Conservation (phyloP, 2,797 vertebrate species). For the Ciconia nigra region DNA sequence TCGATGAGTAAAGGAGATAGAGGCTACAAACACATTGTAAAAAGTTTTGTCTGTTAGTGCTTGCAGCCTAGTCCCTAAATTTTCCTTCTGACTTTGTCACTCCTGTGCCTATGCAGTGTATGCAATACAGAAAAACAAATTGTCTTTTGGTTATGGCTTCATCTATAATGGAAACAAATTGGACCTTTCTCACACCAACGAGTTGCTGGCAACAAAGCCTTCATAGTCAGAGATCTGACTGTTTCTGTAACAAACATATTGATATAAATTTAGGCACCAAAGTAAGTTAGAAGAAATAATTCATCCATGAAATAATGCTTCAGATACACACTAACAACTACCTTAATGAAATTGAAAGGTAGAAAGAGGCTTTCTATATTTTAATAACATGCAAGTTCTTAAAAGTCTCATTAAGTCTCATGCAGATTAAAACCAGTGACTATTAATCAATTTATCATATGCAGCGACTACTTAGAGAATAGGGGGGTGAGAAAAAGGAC, state of each 20-base stretch:
- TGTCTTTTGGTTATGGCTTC: background rate
- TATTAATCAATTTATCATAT: background rate
- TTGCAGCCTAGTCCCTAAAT: background rate
- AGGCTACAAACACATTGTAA: background rate
- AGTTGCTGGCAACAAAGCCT: background rate
- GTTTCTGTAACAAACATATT: constrained; percentile 11
- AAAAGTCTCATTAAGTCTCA: background rate
- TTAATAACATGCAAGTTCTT: background rate
- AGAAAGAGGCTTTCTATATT: background rate
- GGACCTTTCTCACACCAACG: background rate
- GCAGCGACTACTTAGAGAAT: background rate
- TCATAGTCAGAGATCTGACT: background rate
- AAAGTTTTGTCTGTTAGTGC: background rate
- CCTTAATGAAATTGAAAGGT: background rate
- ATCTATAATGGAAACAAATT: background rate
- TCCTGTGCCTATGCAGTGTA: background rate
- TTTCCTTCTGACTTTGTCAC: background rate
- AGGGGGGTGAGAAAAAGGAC: background rate
- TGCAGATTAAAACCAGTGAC: background rate
- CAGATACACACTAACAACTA: constrained; percentile 15
- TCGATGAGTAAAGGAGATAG: background rate
- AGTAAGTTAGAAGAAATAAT: constrained; percentile 22
- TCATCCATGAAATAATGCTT: constrained; percentile 56
- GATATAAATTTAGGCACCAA: background rate
- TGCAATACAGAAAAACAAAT: background rate